Evolutionary conservation across 2,888 invertebrate species (phyloP).

Genomic region (Patella depressa): DNA sequence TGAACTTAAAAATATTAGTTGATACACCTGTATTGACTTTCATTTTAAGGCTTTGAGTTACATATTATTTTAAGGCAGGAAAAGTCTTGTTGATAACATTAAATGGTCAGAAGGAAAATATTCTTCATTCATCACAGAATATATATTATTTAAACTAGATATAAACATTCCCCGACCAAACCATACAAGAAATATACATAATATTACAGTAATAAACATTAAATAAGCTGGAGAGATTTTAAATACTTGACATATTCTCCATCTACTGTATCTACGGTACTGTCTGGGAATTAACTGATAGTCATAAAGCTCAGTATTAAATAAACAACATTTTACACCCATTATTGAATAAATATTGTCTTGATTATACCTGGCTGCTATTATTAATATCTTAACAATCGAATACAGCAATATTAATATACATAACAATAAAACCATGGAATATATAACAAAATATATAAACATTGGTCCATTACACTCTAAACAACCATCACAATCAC

Average conservation of each 20-base stretch:
- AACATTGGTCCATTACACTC: constrained; percentile 49
- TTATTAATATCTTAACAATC: constrained; percentile 48
- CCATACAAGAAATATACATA: constrained; percentile 33
- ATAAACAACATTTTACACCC: constrained; percentile 60
- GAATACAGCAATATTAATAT: constrained; percentile 49
- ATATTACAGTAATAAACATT: constrained; percentile 39
- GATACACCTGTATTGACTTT: too few species aligned
- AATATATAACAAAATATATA: constrained; percentile 32
- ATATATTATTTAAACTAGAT: constrained; percentile 43
- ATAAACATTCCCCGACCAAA: constrained; percentile 37
- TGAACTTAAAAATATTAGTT: too few species aligned
- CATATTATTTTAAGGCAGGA: too few species aligned
- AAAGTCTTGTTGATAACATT: constrained; percentile 46
- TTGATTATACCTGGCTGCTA: constrained; percentile 44
- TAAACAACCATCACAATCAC: constrained; percentile 52
- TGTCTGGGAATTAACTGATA: constrained; percentile 16
- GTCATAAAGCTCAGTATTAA: constrained; percentile 51
- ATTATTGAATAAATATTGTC: constrained; percentile 44
- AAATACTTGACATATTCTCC: constrained; percentile 38
- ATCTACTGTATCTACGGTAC: constrained; percentile 15
- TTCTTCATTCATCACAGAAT: constrained; percentile 57
- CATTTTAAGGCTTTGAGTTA: too few species aligned
- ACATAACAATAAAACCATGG: constrained; percentile 33
- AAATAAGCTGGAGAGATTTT: constrained; percentile 52
- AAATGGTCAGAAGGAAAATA: constrained; percentile 64